Evolutionary conservation across 2,888 invertebrate species (phyloP), one percentile per base, ranked within the genome.

Genomic region (Salpingus planirostris): DNA sequence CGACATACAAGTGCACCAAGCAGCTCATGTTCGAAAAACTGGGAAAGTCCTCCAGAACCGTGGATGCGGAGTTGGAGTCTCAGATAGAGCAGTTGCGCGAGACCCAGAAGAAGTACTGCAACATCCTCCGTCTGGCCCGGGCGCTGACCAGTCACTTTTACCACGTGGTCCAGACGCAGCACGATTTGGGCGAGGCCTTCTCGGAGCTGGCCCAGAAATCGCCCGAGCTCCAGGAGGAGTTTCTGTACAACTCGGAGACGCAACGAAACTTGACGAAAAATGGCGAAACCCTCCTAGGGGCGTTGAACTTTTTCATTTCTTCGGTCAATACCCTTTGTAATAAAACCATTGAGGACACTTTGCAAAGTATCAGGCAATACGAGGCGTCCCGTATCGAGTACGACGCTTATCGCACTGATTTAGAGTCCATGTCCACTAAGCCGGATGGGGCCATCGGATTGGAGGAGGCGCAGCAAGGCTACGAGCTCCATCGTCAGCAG

Each of bases 1-100:
- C 93, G 38, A 96, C 96, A 0, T 97, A 93, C 65, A 97, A 96
- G 66, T 97, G 96, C 62, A 97, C 97, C 3, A 87, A 90, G 54
- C 97, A 98, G 64, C 75, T 95, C 38, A 81, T 98, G 66, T 86
- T 92, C 49, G 97, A 98, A 63, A 92, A 91, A 60, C 72, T 98
- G 33, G 97, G 97, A 11, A 97, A 93, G 69, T 84, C 86, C 24
- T 87, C 89, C 5, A 73, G 90, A 37, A 91, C 90, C 24, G 84
- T 90, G 28, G 90, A 91, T 60, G 81, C 88, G 75, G 96, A 96
- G 66, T 66, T 97, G 52, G 97, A 97, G 68, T 79, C 85, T 10
- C 88, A 92, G 66, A 96, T 97, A 48, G 93, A 93, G 62, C 76
- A 81, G 50, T 66, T 96, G 38, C 76, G 95, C 42, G 96, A 96